phyloP scores from a whole-genome alignment of 2,797 vertebrate genomes.

The Jordanella pulchra region DNA sequence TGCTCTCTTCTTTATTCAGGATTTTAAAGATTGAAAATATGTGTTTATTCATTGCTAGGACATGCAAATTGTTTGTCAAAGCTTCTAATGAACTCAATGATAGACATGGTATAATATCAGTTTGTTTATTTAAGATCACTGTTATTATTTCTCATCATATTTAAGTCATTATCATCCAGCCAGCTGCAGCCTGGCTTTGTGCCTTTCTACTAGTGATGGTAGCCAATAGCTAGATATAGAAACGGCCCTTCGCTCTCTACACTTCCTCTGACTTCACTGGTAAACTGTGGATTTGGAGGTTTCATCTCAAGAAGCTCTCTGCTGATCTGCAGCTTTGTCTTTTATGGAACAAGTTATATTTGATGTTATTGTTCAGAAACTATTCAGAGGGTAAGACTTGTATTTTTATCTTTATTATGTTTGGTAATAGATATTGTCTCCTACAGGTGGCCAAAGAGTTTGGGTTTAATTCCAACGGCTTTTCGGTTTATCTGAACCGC shows the following conservation, averaged over 20 bases:
- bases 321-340: conserved; percentile 28
- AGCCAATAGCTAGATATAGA: background rate
- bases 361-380: background rate
- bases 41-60: background rate
- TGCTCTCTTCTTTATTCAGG: background rate
- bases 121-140: background rate
- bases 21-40: background rate
- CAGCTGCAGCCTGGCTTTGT: background rate
- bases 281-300: background rate
- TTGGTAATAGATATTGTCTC: background rate
- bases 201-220: background rate
- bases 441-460: conserved; percentile 94
- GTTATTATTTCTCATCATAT: too few relatives aligned
- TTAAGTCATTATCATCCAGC: background rate
- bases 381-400: background rate
- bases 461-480: conserved; percentile 94
- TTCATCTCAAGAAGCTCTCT: conserved; percentile 18
- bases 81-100: background rate
- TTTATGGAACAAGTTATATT: background rate
- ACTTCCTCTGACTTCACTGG: conserved; percentile 16
- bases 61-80: background rate
- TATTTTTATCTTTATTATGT: background rate
- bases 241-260: background rate
- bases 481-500: conserved; percentile 94
- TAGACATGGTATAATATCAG: background rate